phyloP scores from a whole-genome alignment of 2,113 vertebrate genomes.

The Maccullochella peelii region DNA sequence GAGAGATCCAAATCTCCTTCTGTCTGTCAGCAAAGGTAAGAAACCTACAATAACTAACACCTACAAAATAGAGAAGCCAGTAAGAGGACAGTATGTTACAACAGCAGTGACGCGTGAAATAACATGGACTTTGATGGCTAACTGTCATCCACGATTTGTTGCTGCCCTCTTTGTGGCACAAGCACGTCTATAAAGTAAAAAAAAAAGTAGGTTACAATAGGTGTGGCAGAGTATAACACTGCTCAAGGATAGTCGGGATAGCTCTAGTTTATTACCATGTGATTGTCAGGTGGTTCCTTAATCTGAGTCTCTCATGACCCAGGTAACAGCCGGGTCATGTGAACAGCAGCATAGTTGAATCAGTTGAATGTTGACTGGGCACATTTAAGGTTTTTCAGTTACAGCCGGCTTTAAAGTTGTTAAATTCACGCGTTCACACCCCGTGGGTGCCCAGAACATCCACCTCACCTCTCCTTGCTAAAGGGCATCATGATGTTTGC shows the following conservation, averaged over 20 bases:
- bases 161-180: neutral
- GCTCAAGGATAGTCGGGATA: neutral
- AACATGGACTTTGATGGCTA: neutral
- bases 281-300: conserved; percentile 31
- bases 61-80: neutral
- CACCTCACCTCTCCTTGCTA: neutral
- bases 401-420: neutral
- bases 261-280: neutral
- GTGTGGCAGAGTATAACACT: no score
- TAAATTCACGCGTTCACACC: neutral
- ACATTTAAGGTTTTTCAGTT: neutral
- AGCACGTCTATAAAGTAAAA: neutral
- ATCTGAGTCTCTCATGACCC: neutral
- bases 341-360: neutral
- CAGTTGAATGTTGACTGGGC: neutral
- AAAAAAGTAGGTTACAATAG: neutral
- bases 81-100: neutral
- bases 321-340: conserved; percentile 11
- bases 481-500: neutral
- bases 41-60: neutral
- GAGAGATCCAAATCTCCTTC: conserved; percentile 96
- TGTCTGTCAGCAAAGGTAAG: conserved; percentile 99
- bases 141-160: neutral
- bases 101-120: neutral
- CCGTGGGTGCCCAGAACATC: no score